phyloP scores from a whole-genome alignment of 2,888 invertebrate genomes.

The Caenorhabditis japonica region DNA sequence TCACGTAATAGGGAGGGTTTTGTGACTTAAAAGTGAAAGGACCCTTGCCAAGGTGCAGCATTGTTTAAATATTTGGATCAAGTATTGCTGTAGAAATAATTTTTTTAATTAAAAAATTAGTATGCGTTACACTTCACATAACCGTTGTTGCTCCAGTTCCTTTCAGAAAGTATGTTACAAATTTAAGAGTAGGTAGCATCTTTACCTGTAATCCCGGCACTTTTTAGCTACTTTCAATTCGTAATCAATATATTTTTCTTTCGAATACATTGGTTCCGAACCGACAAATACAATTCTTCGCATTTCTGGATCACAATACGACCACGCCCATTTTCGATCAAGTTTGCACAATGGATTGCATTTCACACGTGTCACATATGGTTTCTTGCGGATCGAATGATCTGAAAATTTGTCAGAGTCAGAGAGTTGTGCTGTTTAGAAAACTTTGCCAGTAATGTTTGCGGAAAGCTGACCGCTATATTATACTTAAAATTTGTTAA shows the following conservation, averaged over 20 bases:
- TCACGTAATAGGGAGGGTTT: too few species aligned
- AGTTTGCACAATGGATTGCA: not conserved
- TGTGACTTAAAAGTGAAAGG: too few species aligned
- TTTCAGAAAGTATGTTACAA: not conserved
- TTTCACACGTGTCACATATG: conserved; percentile 4
- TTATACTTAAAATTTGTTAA: too few species aligned
- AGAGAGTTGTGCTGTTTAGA: not conserved
- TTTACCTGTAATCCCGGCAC: not conserved
- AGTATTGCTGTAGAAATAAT: too few species aligned
- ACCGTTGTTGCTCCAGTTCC: too few species aligned
- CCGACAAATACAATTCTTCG: conserved; percentile 4
- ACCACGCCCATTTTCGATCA: not conserved
- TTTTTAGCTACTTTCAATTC: not conserved
- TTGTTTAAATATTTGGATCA: too few species aligned
- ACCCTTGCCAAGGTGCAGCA: too few species aligned
- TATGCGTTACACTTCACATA: too few species aligned
- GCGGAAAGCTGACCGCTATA: too few species aligned
- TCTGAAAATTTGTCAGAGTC: not conserved
- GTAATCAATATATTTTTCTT: not conserved
- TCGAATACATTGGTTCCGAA: not conserved
- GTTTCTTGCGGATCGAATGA: not conserved
- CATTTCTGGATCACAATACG: not conserved
- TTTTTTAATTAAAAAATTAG: too few species aligned
- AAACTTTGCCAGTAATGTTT: too few species aligned
- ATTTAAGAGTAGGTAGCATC: not conserved